Evolutionary conservation across 2,888 invertebrate genomes (phyloP), one percentile per base, ranked within the genome.

Genomic region (Troides helena): DNA sequence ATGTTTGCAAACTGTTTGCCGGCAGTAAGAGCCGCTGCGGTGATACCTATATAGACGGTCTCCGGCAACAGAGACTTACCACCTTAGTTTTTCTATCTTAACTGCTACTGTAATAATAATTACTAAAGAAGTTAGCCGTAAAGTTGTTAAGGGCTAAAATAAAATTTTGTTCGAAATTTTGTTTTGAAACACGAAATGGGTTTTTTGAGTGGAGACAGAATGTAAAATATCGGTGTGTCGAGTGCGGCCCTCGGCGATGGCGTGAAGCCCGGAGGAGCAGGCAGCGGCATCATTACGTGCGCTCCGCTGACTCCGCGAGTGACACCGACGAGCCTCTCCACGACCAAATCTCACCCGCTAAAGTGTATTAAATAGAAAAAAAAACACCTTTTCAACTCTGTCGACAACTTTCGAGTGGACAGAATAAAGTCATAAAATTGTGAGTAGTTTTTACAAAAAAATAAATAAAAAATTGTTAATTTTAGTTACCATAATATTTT

Each of bases 241-340:
- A 76, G 77, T 73, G 76, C 76, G 76, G 71, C 77, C 75, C 78
- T 77, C 72, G 72, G 72, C 74, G 67, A 74, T 72, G 73, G 73
- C 74, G 70, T 75, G 74, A 69, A 72, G 75, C 75, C 78, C 78
- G 75, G 77, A 77, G 78, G 75, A 80, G 78, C 80, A 78, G 80
- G 78, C 82, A 80, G 81, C 79, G 83, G 65, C 64, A 87, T 92
- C 91, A 90, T 92, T 92, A 92, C 81, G 83, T 76, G 73, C 90
- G 92, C 89, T 81, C 83, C 86, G 84, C 83, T 87, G 90, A 76
- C 75, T 83, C 73, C 86, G 80, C 86, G 87, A 91, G 92, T 87
- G 90, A 88, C 87, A 84, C 85, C 86, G 81, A 79, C 83, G 82
- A 83, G 80, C 78, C 88, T 83, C 88, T 87, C 81, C 80, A 85